phyloP scores from a whole-genome alignment of 2,113 vertebrate genomes.

The Rhodinocichla rosea region DNA sequence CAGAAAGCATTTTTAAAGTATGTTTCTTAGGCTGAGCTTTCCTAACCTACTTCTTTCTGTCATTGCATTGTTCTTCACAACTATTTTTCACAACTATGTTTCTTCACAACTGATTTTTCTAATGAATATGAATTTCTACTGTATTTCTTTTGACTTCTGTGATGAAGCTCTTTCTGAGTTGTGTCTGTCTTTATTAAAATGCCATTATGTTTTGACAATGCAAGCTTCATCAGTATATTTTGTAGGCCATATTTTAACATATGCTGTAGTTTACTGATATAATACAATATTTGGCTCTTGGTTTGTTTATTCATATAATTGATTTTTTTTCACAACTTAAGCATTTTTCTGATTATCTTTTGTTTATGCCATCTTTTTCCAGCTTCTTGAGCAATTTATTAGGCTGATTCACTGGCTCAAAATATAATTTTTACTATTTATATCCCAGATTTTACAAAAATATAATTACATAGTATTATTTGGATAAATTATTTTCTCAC shows the following conservation, averaged over 20 bases:
- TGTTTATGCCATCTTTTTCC: not conserved
- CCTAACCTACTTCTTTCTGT: rapidly evolving
- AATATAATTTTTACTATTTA: not conserved
- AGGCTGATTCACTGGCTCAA: not conserved
- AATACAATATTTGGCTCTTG: not conserved
- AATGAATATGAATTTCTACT: not conserved
- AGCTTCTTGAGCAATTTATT: not conserved
- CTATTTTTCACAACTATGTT: too few relatives aligned
- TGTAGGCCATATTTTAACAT: not conserved
- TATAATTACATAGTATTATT: not conserved
- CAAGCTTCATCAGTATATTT: not conserved
- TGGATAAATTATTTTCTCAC: not conserved
- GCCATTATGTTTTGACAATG: not conserved
- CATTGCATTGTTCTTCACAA: not conserved
- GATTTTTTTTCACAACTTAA: not conserved
- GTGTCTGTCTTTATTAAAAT: not conserved
- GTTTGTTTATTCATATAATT: not conserved
- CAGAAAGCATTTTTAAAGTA: not conserved
- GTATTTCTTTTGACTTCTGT: not conserved
- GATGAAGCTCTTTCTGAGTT: not conserved
- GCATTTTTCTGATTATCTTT: not conserved
- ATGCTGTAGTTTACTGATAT: not conserved
- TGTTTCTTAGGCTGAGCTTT: not conserved
- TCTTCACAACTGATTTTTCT: not conserved
- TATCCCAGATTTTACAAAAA: not conserved